Percentiles rank a stretch among this genome's conserved stretches.
Conservation (phyloP, 2,797 vertebrate genomes). For the Columba guinea region DNA sequence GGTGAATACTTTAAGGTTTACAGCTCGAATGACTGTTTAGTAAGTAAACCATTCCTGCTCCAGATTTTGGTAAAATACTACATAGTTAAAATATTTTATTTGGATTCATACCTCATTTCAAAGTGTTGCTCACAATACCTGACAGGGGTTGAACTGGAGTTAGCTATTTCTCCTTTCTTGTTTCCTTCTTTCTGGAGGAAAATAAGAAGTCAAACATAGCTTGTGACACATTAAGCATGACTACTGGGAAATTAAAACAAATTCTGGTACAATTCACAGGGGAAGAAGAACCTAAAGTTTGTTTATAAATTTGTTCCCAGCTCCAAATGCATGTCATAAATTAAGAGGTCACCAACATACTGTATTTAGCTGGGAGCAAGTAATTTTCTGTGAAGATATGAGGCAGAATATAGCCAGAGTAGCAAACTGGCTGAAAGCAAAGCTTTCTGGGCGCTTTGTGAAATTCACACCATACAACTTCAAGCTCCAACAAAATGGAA, state of each 20-base stretch:
- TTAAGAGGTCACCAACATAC: conserved; percentile 50
- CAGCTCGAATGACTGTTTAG: conserved; percentile 41
- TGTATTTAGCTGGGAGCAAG: conserved; percentile 45
- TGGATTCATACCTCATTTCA: conserved; percentile 63
- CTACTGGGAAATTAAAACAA: conserved; percentile 59
- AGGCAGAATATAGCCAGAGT: conserved; percentile 14
- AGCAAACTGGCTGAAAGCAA: conserved; percentile 12
- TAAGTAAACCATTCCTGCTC: conserved; percentile 53
- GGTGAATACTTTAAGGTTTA: conserved; percentile 48
- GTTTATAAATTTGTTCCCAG: conserved; percentile 64
- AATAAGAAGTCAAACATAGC: conserved; percentile 10
- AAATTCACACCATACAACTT: conserved; percentile 7
- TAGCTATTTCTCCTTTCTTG: conserved; percentile 34
- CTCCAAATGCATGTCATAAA: conserved; percentile 57
- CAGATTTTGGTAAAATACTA: conserved; percentile 53
- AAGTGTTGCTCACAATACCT: conserved; percentile 56
- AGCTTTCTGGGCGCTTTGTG: conserved; percentile 17
- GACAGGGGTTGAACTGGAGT: conserved; percentile 35
- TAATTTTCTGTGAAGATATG: neutral
- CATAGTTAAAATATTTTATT: conserved; percentile 67
- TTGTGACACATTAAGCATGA: conserved; percentile 49
- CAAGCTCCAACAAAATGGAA: conserved; percentile 46
- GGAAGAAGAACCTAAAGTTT: conserved; percentile 41
- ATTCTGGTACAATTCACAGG: conserved; percentile 4
- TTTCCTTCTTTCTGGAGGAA: conserved; percentile 3